These are phyloP conservation scores for Istiophorus platypterus DNA, from an alignment of 2,113 vertebrate genomes.

Conservation along the genomic window DNA sequence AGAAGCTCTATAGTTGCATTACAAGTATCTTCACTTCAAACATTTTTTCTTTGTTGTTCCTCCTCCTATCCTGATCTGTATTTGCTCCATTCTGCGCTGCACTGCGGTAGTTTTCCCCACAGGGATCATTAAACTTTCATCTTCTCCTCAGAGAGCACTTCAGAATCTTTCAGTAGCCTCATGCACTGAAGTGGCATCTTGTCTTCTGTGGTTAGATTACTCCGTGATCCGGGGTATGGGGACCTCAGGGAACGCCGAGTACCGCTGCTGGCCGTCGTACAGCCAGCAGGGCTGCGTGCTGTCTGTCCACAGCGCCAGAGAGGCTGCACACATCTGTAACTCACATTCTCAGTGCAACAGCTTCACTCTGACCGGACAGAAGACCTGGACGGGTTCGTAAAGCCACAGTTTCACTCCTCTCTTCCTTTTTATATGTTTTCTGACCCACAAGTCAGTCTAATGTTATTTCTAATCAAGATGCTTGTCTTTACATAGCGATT, in stretches of 20 bases:
- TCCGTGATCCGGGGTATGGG: slow-evolving; percentile 83
- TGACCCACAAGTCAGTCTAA: neutral
- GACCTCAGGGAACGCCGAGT: slow-evolving; percentile 81
- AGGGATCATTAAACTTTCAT: slow-evolving; percentile 29
- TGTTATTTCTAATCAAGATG: neutral
- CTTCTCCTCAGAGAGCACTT: slow-evolving; percentile 21
- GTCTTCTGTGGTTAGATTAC: slow-evolving; percentile 84
- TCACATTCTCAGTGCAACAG: slow-evolving; percentile 86
- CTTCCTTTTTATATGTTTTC: neutral
- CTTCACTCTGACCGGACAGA: slow-evolving; percentile 85
- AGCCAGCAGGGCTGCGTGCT: slow-evolving; percentile 89
- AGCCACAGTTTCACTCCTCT: neutral
- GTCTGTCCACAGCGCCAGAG: slow-evolving; percentile 85
- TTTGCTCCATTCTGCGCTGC: neutral
- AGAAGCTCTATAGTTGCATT: neutral
- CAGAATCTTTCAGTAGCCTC: slow-evolving; percentile 30
- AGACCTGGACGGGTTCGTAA: slow-evolving; percentile 90
- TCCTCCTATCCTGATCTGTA: slow-evolving; percentile 2
- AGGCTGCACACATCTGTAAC: slow-evolving; percentile 88
- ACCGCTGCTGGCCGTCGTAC: slow-evolving; percentile 93
- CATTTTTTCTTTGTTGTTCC: neutral
- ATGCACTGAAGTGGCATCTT: slow-evolving; percentile 48
- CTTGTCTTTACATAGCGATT: neutral
- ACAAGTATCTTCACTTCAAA: neutral
- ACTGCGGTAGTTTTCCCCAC: slow-evolving; percentile 9